A percentile compares a stretch with the other conserved stretches of the same genome.
phyloP scores from a whole-genome alignment of 2,888 invertebrate species.

The Mantis religiosa region DNA sequence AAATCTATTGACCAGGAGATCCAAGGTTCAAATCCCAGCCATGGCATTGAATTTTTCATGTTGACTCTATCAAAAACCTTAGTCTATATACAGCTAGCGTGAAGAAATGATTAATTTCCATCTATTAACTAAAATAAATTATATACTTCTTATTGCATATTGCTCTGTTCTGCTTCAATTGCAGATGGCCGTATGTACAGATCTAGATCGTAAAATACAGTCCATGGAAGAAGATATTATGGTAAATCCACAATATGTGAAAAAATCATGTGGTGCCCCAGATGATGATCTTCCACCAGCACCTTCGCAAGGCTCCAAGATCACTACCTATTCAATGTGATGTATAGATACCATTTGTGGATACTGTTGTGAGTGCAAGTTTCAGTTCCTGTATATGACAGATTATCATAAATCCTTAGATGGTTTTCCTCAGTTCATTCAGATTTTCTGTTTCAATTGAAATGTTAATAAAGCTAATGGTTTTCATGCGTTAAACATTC shows the following conservation, averaged over 20 bases:
- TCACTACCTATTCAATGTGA: constrained; percentile 30
- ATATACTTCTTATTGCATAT: too few species aligned
- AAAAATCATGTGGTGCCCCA: constrained; percentile 49
- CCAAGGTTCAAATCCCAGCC: too few species aligned
- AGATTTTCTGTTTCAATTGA: not conserved
- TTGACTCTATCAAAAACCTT: too few species aligned
- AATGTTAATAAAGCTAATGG: not conserved
- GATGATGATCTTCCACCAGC: constrained; percentile 36
- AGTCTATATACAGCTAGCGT: too few species aligned
- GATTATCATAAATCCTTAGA: not conserved
- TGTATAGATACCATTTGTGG: not conserved
- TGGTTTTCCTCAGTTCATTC: not conserved
- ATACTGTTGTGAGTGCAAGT: not conserved
- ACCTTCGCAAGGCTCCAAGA: constrained; percentile 32
- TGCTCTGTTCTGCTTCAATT: not conserved
- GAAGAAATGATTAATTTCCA: too few species aligned
- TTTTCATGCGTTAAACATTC: not conserved
- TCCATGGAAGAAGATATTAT: constrained; percentile 94
- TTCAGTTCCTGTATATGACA: not conserved
- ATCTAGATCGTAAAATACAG: constrained; percentile 81
- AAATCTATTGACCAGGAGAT: too few species aligned
- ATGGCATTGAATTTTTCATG: too few species aligned
- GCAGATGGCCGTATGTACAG: constrained; percentile 80
- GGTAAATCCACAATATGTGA: constrained; percentile 76
- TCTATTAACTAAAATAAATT: too few species aligned